These are phyloP conservation scores for Tichodroma muraria DNA, from an alignment of 2,113 vertebrate genomes.

Conservation along the genomic window DNA sequence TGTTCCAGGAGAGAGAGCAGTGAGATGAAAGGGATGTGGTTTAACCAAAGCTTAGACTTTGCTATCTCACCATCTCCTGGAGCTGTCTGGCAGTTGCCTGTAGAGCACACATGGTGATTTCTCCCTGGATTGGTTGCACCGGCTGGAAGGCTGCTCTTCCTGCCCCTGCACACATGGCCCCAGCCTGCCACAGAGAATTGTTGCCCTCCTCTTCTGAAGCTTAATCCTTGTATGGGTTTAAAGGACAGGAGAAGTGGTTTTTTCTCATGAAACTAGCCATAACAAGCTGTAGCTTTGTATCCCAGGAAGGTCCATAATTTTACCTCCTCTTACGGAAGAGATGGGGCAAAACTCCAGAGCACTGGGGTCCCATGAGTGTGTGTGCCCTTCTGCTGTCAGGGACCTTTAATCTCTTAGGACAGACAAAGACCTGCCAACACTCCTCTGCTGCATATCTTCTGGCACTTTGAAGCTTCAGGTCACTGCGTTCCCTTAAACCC, in stretches of 20 bases:
- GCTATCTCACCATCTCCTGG: background rate
- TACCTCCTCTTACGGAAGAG: background rate
- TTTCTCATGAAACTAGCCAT: background rate
- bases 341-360: background rate
- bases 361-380: fast-evolving
- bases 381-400: background rate
- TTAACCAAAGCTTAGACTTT: background rate
- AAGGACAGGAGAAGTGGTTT: background rate
- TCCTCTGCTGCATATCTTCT: background rate
- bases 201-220: background rate
- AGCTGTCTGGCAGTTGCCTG: background rate
- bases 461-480: background rate
- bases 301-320: background rate
- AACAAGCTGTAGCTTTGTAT: background rate
- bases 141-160: background rate
- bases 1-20: background rate
- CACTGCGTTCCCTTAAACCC: background rate
- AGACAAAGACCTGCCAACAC: background rate
- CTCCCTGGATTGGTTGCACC: background rate
- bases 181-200: background rate
- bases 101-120: background rate
- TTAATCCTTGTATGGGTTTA: background rate
- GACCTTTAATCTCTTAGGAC: background rate
- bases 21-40: background rate
- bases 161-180: background rate